Percentiles rank a stretch among this genome's conserved stretches.
phyloP scores from a whole-genome alignment of 37 sponge, comb jelly and placozoan species.

The Beroe ovata region DNA sequence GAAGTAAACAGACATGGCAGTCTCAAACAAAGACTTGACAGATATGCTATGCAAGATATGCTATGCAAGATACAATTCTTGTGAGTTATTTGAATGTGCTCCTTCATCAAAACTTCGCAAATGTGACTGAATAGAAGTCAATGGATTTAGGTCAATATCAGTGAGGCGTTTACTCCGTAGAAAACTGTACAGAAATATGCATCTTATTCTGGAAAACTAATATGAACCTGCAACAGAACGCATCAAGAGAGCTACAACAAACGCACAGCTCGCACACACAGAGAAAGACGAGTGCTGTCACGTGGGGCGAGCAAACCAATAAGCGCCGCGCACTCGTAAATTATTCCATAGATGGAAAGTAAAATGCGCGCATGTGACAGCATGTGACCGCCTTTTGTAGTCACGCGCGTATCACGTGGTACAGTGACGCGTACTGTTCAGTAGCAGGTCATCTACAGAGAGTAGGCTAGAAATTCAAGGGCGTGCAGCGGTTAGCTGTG shows the following conservation, averaged over 20 bases:
- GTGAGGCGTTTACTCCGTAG: no score
- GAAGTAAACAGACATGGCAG: no score
- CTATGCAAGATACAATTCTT: no score
- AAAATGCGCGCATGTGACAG: slow-evolving; percentile 55
- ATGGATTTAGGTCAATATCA: background rate
- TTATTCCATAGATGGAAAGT: slow-evolving; percentile 60
- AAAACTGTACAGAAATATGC: no score
- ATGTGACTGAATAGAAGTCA: background rate
- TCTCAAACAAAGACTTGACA: background rate
- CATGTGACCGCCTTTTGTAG: no score
- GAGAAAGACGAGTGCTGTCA: slow-evolving; percentile 8
- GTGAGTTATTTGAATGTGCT: no score
- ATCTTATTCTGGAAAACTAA: background rate
- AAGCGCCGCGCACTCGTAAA: background rate
- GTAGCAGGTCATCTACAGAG: background rate
- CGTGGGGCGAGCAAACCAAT: background rate
- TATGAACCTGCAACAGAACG: background rate
- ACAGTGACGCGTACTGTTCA: background rate
- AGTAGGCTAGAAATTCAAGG: background rate
- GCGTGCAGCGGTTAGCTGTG: background rate
- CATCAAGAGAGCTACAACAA: slow-evolving; percentile 17
- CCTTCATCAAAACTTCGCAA: background rate
- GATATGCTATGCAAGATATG: no score
- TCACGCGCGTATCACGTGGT: slow-evolving; percentile 32
- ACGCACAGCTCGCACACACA: slow-evolving; percentile 13